Base-by-base conservation (phyloP, 2,113 vertebrate species). In the Psilopogon haemacephalus region DNA sequence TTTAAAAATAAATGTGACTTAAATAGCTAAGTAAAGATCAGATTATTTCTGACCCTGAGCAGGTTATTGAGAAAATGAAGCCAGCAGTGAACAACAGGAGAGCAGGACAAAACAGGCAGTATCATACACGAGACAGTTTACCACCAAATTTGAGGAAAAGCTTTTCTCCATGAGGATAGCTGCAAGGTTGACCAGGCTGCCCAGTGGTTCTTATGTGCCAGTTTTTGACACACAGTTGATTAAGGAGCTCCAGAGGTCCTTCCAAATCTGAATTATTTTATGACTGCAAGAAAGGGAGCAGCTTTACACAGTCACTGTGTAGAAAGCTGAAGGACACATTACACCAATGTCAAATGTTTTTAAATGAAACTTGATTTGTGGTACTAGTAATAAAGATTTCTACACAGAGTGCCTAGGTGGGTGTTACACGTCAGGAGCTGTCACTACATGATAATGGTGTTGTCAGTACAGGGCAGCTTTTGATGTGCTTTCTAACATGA, bases 151-250 rank as follows among this genome's bases (percentile, higher is more conserved):
- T 3, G 11, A 62, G n/a, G 23, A 70, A 73, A 74, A 77, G 16
- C 2, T 5, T 40, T 27, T n/a, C 37, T n/a, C 38, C 23, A 11
- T 11, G 30, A 27, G 6, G n/a, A 26, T 20, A 83, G 56, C 20
- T 21, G 38, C 10, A 16, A 50, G 44, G 12, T 50, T 21, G 19
- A 37, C 6, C 52, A 42, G 52, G 27, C n/a, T 83, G 33, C 33
- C 59, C 64, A 56, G 20, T 0, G 2, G 50, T 42, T 20, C 30
- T 33, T 2, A 33, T 0, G 0, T 5, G 24, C 11, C 44, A 9
- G 52, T 1, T 77, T 86, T 3, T 62, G 56, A 32, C 20, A 38
- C 17, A 8, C 40, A 4, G 10, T 8, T 84, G 38, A 48, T 60
- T 38, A 26, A 12, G 33, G 27, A 54, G 35, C 37, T 84, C 35